Conservation (phyloP, 2,113 vertebrate species). For the Tapirus terrestris region DNA sequence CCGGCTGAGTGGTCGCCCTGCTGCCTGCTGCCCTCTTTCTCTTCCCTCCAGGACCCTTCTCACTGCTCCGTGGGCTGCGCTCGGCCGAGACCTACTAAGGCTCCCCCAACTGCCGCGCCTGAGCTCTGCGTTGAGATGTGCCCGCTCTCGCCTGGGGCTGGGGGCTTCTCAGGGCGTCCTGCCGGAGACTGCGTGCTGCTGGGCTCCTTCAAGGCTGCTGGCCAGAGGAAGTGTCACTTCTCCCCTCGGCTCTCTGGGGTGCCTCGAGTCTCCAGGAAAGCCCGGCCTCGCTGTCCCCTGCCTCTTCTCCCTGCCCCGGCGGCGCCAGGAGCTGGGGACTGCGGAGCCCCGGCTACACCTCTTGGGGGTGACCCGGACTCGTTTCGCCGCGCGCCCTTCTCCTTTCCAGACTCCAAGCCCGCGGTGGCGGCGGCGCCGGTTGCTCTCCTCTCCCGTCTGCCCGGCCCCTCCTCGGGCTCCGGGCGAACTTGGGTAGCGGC, state of each 20-base stretch:
- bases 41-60: slow-evolving; percentile 39
- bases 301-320: neutral
- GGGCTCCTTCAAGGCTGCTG: slow-evolving; percentile 11
- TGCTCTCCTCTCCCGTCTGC: slow-evolving; percentile 21
- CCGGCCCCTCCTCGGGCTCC: slow-evolving; percentile 69
- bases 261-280: slow-evolving; percentile 20
- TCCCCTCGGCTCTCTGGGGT: neutral
- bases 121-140: neutral
- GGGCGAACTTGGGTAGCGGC: slow-evolving; percentile 81
- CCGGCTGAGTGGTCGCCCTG: slow-evolving; percentile 61
- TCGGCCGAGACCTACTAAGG: neutral
- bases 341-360: slow-evolving; percentile 57
- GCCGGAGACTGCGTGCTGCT: neutral
- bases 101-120: neutral
- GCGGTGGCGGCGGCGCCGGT: neutral
- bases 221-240: neutral
- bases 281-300: neutral
- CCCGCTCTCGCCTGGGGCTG: slow-evolving; percentile 23
- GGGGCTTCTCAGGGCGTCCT: slow-evolving; percentile 44
- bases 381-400: slow-evolving; percentile 5
- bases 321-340: slow-evolving; percentile 20
- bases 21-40: neutral
- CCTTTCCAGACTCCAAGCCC: slow-evolving; percentile 22
- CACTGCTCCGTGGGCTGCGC: neutral
- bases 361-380: neutral